Evolutionary conservation across 2,797 vertebrate species (phyloP).

Genomic region (Parauchenoglanis ngamensis): DNA sequence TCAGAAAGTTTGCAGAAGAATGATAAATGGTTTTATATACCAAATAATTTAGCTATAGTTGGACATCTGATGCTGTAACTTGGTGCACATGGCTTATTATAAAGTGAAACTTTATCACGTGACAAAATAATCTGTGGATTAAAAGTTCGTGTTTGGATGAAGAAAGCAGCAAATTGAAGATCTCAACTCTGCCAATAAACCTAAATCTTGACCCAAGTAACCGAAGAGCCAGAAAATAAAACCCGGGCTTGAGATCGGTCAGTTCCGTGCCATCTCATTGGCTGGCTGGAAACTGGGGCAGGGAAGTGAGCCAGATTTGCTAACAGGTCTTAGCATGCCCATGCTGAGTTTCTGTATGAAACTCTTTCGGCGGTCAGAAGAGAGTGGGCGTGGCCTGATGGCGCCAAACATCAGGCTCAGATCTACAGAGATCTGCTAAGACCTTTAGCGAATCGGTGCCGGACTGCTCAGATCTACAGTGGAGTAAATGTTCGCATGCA

Average conservation of each 20-base stretch:
- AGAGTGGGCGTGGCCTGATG: not conserved
- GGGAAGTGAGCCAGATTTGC: conserved; percentile 39
- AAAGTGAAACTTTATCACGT: not conserved
- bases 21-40: not conserved
- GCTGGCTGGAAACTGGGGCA: conserved; percentile 55
- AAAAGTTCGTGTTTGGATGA: not conserved
- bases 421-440: conserved; percentile 32
- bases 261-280: conserved; percentile 46
- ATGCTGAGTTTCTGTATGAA: conserved; percentile 21
- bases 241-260: not conserved
- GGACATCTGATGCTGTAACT: not conserved
- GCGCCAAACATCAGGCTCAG: not conserved
- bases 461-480: conserved; percentile 47
- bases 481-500: conserved; percentile 55
- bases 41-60: not conserved
- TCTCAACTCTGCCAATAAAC: not conserved
- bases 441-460: conserved; percentile 48
- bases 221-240: not conserved
- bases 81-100: not conserved
- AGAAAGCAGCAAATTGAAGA: not conserved
- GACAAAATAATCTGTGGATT: not conserved
- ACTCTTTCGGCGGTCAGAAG: conserved; percentile 5
- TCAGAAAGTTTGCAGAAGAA: no score
- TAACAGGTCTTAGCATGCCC: conserved; percentile 45
- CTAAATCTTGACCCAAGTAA: not conserved